These are phyloP conservation scores for Cantharis lateralis DNA, from an alignment of 2,888 invertebrate species.

Conservation along the genomic window DNA sequence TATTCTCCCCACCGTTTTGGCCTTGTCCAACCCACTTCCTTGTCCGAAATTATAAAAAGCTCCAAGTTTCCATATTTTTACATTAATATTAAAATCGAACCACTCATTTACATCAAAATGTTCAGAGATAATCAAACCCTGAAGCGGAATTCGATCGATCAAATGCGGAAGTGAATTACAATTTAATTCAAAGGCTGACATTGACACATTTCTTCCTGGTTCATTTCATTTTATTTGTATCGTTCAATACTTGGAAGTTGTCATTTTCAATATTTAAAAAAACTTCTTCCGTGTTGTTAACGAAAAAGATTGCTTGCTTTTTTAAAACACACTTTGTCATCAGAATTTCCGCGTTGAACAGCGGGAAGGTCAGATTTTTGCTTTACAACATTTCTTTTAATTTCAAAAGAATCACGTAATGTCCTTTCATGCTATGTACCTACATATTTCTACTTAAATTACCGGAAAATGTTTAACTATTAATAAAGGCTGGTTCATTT, in stretches of 20 bases:
- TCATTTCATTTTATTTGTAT: slow-evolving; percentile 26
- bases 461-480: slow-evolving; percentile 40
- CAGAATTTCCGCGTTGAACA: background rate
- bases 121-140: background rate
- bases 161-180: slow-evolving; percentile 30
- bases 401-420: background rate
- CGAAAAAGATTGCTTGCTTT: background rate
- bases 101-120: background rate
- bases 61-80: background rate
- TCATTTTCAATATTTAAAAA: background rate
- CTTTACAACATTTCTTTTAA: background rate
- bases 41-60: background rate
- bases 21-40: background rate
- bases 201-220: slow-evolving; percentile 53
- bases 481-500: slow-evolving; percentile 19
- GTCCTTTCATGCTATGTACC: slow-evolving; percentile 6
- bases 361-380: background rate
- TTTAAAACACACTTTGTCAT: background rate
- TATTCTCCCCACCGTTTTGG: background rate
- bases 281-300: background rate
- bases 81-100: background rate
- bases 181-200: slow-evolving; percentile 42
- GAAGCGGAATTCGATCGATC: slow-evolving; percentile 4
- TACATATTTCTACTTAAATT: slow-evolving; percentile 21
- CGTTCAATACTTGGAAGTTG: slow-evolving; percentile 1